Evolutionary conservation across 2,888 invertebrate species (phyloP).

Genomic region (Chesias legatella): DNA sequence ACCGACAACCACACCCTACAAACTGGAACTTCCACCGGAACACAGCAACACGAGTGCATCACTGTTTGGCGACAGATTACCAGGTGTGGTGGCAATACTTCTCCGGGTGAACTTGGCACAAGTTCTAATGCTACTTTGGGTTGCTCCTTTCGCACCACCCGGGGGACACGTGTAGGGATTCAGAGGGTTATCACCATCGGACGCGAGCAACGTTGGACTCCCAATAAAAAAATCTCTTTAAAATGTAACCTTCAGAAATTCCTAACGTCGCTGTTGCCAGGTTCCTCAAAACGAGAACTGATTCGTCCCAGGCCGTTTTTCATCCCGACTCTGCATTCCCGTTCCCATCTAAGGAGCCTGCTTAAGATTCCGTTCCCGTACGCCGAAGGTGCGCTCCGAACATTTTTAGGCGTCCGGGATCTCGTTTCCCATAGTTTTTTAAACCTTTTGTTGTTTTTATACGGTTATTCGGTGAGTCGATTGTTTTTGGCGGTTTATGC

Average conservation of each 20-base stretch:
- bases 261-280: slow-evolving; percentile 8
- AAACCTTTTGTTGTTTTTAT: slow-evolving; percentile 38
- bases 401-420: slow-evolving; percentile 68
- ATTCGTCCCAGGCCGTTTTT: slow-evolving; percentile 49
- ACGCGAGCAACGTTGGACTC: too few species aligned
- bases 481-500: slow-evolving; percentile 29
- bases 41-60: too few species aligned
- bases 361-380: slow-evolving; percentile 74
- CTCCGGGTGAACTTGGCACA: too few species aligned
- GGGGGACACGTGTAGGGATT: too few species aligned
- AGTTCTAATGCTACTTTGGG: too few species aligned
- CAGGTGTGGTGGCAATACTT: too few species aligned
- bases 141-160: too few species aligned
- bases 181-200: too few species aligned
- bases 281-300: slow-evolving; percentile 30
- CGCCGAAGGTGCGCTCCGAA: slow-evolving; percentile 56
- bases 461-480: slow-evolving; percentile 19
- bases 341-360: slow-evolving; percentile 62
- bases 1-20: too few species aligned
- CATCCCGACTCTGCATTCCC: slow-evolving; percentile 48
- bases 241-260: background rate
- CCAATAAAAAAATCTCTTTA: too few species aligned
- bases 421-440: slow-evolving; percentile 64
- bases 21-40: too few species aligned
- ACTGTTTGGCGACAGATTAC: too few species aligned